Base-by-base conservation (phyloP, 2,888 invertebrate genomes). In the Zeuzera pyrina region DNA sequence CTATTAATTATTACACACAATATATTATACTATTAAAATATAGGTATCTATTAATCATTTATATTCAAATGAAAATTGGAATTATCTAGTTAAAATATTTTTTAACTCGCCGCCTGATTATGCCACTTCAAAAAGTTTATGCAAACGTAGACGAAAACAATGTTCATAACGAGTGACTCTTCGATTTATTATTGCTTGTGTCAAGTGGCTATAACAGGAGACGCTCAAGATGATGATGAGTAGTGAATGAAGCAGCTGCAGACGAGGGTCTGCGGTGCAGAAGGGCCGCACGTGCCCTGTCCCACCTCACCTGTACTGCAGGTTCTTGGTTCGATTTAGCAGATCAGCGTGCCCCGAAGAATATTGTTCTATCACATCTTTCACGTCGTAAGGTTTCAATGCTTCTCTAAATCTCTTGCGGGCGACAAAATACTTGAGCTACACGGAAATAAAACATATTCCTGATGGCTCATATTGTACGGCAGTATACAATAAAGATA, bases 321-420 rank as follows among this genome's bases (percentile, higher is more conserved):
- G 87, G 84, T 89, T 91, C 87, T 93, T 93, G 70, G 93, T 92
- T 77, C 94, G 85, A 69, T 91, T 91, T 66, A 94, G 88, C 72
- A 95, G 90, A 81, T 95, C 94, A 47, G 94, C 92, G 77, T 93
- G 93, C 64, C 90, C 90, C 54, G 93, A 92, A 41, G 93, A 93
- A 85, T 94, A 94, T 83, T 95, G 94, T 79, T 95, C 94, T 77
- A 95, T 94, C 72, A 95, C 94, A 84, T 95, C 95, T 86, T 94
- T 95, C 66, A 95, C 94, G 85, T 95, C 95, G 84, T 95, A 95
- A 48, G 95, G 95, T 85, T 94, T 92, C 76, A 94, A 87, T 60
- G 94, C 94, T 85, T 94, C 94, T 84, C 92, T 91, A 88, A 95
- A 95, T 86, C 94, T 93, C 85, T 91, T 88, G 78, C 94, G 88